Evolutionary conservation across 2,797 vertebrate genomes (phyloP).

Genomic region (Pangasius mekongensis): DNA sequence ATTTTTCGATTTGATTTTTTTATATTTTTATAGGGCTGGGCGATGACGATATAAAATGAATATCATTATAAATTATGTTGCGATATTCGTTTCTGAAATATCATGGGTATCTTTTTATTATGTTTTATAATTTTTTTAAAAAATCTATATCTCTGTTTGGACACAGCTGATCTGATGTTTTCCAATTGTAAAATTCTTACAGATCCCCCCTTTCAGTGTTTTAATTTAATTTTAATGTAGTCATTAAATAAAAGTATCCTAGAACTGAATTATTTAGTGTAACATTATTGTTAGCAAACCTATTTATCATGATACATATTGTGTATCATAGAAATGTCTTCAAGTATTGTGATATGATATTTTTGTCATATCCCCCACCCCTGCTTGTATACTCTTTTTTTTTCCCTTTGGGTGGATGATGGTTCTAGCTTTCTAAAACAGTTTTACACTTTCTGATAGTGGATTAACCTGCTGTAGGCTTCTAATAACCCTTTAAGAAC

Average conservation of each 20-base stretch:
- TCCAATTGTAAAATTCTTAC: not conserved
- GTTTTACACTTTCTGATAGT: not conserved
- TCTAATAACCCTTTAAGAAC: not conserved
- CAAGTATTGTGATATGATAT: not conserved
- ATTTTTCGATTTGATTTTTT: not conserved
- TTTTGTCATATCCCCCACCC: not conserved
- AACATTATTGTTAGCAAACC: not conserved
- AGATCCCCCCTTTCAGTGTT: not conserved
- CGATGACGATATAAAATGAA: not conserved
- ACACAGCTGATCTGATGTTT: not conserved
- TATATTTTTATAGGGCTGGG: not conserved
- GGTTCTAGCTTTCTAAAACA: not conserved
- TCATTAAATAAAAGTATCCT: not conserved
- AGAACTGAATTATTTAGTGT: no score
- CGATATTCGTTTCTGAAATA: not conserved
- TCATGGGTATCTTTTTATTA: not conserved
- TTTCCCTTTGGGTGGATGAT: not conserved
- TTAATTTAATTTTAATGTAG: not conserved
- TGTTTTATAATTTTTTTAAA: not conserved
- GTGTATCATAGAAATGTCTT: not conserved
- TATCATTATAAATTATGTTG: not conserved
- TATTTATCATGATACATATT: not conserved
- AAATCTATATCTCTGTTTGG: not conserved
- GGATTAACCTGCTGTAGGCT: not conserved
- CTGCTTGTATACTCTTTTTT: not conserved